A percentile compares a stretch with the other conserved stretches of the same genome.
Conservation (phyloP, 2,797 vertebrate genomes). For the Helicolenus hilgendorfi region DNA sequence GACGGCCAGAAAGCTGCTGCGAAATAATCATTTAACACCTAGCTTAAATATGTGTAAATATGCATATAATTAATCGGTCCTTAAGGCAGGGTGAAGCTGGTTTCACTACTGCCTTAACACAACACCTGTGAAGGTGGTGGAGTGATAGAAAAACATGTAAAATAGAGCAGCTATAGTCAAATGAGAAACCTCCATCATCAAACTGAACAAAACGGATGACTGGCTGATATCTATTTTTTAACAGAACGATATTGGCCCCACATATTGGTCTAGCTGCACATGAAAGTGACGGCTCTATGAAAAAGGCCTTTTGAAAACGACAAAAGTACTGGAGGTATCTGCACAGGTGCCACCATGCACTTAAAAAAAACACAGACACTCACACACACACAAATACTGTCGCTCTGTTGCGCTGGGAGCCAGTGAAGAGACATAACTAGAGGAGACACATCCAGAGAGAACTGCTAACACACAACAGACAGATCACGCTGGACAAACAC, state of each 20-base stretch:
- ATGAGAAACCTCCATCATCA: neutral
- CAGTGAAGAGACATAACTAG: constrained; percentile 64
- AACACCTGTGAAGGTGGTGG: neutral
- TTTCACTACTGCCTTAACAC: neutral
- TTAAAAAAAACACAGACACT: neutral
- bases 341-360: constrained; percentile 34
- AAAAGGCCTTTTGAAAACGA: constrained; percentile 23
- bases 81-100: neutral
- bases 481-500: constrained; percentile 34
- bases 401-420: constrained; percentile 41
- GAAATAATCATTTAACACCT: neutral
- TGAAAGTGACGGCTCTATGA: neutral
- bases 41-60: neutral
- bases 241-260: neutral
- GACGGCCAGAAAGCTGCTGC: neutral
- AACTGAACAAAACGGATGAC: neutral
- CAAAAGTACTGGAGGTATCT: constrained; percentile 17
- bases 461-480: constrained; percentile 48
- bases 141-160: neutral
- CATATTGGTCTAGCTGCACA: neutral
- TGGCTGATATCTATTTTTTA: neutral
- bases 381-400: neutral
- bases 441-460: constrained; percentile 68
- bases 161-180: neutral
- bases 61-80: neutral